Evolutionary conservation across 2,113 vertebrate species (phyloP).

Genomic region (Paradoxurus hermaphroditus): DNA sequence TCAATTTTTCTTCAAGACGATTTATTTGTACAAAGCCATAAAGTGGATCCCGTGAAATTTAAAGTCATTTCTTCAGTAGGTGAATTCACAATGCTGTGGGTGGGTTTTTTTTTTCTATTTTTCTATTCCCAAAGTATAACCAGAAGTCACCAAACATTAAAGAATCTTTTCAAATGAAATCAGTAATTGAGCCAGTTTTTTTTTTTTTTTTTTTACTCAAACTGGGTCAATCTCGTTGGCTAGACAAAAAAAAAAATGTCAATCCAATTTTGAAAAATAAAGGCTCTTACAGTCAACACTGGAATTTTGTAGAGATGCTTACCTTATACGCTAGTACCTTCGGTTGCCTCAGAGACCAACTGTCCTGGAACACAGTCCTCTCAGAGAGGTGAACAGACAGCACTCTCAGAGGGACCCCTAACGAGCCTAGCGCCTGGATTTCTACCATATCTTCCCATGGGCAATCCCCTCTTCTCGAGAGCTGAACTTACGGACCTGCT

Average conservation of each 20-base stretch:
- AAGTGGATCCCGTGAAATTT: not conserved
- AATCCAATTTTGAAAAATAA: not conserved
- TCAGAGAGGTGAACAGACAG: not conserved
- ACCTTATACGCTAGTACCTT: not conserved
- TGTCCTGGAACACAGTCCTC: not conserved
- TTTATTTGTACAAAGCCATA: not conserved
- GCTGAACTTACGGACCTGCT: not conserved
- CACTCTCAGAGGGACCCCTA: too few relatives aligned
- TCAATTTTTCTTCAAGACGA: not conserved
- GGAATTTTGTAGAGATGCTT: not conserved
- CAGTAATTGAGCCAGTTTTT: not conserved
- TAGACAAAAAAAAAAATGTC: not conserved
- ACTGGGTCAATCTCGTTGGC: not conserved
- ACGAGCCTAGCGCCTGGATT: not conserved
- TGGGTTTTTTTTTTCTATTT: not conserved
- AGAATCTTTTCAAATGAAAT: not conserved
- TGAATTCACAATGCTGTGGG: not conserved
- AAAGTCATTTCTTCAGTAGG: not conserved
- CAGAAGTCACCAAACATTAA: not conserved
- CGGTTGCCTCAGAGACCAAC: not conserved
- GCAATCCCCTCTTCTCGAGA: not conserved
- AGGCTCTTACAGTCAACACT: not conserved
- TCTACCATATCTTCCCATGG: not conserved
- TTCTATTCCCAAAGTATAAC: not conserved
- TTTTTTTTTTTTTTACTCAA: not conserved